These are phyloP conservation scores for Aphidius gifuensis DNA, from an alignment of 1,140 invertebrate genomes.

Conservation along the genomic window DNA sequence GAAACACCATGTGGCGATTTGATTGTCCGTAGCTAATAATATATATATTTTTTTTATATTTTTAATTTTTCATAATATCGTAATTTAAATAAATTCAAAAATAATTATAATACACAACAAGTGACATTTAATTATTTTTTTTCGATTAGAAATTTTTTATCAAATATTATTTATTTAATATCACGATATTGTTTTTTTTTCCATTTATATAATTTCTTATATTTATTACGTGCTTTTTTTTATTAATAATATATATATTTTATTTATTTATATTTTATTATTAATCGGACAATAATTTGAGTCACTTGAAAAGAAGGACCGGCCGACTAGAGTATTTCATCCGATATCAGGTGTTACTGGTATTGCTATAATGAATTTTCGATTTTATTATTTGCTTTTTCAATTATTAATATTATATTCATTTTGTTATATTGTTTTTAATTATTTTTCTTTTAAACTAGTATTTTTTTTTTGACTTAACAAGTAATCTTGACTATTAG, in stretches of 20 bases:
- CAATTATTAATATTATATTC: background rate
- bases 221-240: constrained; percentile 2
- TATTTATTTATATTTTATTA: constrained; percentile 12
- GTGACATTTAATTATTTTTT: background rate
- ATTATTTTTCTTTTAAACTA: background rate
- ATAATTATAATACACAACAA: background rate
- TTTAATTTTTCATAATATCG: background rate
- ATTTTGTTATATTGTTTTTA: background rate
- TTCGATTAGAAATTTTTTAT: background rate
- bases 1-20: constrained; percentile 44
- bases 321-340: constrained; percentile 36
- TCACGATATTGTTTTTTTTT: background rate
- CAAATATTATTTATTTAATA: constrained; percentile 5
- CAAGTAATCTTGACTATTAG: constrained; percentile 14
- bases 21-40: constrained; percentile 46
- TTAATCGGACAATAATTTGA: constrained; percentile 13
- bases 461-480: constrained; percentile 12
- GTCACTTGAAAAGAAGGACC: constrained; percentile 22
- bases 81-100: background rate
- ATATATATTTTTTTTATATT: constrained; percentile 20
- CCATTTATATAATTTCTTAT: no score
- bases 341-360: constrained; percentile 35
- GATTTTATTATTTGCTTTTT: constrained; percentile 14
- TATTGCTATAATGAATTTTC: constrained; percentile 26
- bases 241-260: constrained; percentile 15